Percentiles rank a stretch among this genome's conserved stretches.
Evolutionary conservation across 2,888 invertebrate genomes (phyloP).

Genomic region (Linnaemya tessellans): DNA sequence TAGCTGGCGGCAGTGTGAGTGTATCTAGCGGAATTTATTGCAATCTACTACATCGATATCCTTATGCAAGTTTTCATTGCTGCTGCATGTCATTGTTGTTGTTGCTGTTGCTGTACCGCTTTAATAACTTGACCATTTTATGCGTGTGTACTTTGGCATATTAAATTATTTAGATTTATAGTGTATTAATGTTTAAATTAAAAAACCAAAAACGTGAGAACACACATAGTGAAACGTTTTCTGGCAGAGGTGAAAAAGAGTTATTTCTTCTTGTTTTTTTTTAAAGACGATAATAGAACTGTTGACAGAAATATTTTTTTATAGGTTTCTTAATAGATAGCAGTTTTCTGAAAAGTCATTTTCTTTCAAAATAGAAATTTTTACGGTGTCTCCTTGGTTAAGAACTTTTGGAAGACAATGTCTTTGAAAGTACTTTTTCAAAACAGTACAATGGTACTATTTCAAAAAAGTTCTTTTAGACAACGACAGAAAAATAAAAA

Average conservation of each 20-base stretch:
- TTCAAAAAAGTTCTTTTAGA: no score
- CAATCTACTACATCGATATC: constrained; percentile 6
- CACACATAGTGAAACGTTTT: constrained; percentile 21
- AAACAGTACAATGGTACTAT: no score
- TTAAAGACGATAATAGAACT: no score
- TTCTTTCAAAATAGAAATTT: no score
- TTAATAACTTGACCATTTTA: constrained; percentile 49
- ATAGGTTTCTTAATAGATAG: no score
- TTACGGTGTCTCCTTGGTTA: no score
- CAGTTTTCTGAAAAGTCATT: no score
- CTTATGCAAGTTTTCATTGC: constrained; percentile 40
- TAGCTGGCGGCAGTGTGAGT: background rate
- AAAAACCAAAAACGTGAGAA: constrained; percentile 68
- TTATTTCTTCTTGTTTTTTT: background rate
- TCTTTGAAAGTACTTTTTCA: no score
- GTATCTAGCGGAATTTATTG: constrained; percentile 55
- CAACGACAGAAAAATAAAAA: no score
- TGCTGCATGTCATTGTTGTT: background rate
- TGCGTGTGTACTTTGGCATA: constrained; percentile 42
- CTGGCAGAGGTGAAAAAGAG: constrained; percentile 13
- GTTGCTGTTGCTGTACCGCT: background rate
- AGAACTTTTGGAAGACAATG: no score
- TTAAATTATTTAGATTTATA: constrained; percentile 46
- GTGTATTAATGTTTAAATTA: constrained; percentile 42
- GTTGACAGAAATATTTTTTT: no score